Evolutionary conservation across 2,888 invertebrate species (phyloP), one percentile per base, ranked within the genome.

Genomic region (Phyllotreta cruciferae): DNA sequence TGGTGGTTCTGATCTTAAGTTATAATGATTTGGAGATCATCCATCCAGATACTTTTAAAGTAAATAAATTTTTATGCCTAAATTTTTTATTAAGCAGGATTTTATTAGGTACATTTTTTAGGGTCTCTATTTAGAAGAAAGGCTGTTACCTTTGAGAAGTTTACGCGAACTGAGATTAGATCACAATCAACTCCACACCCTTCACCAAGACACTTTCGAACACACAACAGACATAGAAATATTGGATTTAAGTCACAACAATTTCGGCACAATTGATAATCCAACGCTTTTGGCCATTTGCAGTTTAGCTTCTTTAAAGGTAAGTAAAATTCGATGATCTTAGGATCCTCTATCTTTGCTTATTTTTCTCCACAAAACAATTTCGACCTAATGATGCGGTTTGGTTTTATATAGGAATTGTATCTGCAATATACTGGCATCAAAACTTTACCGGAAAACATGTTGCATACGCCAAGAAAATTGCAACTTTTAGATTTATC

Each of bases 151-250:
- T 0, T 78, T 90, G 13, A 78, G 77, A 13, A 80, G 85, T 0
- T 80, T 93, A 76, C 83, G 83, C 47, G 82, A 82, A 4, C 80
- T 93, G 11, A 85, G 88, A 73, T 80, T 95, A 64, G 88, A 88
- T 0, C 78, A 87, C 75, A 95, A 95, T 77, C 82, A 85, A 14
- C 78, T 94, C 0, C 90, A 91, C 71, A 85, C 87, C 0, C 78
- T 94, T n/a, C 78, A 90, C 73, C 83, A 83, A 54, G 90, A 92
- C 75, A 73, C 92, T 1, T 94, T 96, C 77, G 90, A 90, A 71
- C 93, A 94, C 75, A 73, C 78, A 0, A 79, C 89, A 3, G 85
- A 87, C 0, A 76, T 96, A 39, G 87, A 88, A 69, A 84, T 85
- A 9, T 78, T 96, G 52, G 85, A 86, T 71, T 81, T 96, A 24